Conservation (phyloP, 2,797 vertebrate species). For the Synaphobranchus kaupii region DNA sequence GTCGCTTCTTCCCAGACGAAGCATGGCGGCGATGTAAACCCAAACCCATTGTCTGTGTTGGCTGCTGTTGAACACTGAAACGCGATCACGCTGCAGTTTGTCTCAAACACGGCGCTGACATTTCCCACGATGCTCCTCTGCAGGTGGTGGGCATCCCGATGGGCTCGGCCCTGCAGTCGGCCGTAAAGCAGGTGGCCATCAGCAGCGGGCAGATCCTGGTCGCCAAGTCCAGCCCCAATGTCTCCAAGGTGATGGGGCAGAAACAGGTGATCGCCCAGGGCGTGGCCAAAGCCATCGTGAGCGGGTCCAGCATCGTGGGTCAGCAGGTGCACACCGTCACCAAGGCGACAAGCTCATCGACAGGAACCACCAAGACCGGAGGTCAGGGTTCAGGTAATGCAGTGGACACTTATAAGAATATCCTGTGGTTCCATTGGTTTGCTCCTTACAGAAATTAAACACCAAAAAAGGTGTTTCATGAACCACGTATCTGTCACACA, state of each 20-base stretch:
- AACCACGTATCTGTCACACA: not conserved
- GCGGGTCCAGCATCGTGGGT: constrained; percentile 81
- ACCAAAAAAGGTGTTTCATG: not conserved
- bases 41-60: not conserved
- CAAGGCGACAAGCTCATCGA: constrained; percentile 80
- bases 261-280: constrained; percentile 97
- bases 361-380: constrained; percentile 84
- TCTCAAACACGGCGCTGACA: not conserved
- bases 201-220: constrained; percentile 96
- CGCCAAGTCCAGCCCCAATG: constrained; percentile 86
- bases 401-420: not conserved
- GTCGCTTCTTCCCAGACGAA: not conserved
- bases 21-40: not conserved
- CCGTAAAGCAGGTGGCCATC: constrained; percentile 94
- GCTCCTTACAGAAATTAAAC: not conserved
- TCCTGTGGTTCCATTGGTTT: not conserved
- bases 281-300: constrained; percentile 95
- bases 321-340: constrained; percentile 81
- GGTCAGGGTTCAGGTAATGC: constrained; percentile 79
- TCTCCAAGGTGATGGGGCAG: constrained; percentile 86
- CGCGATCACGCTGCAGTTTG: not conserved
- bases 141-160: constrained; percentile 92
- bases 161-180: constrained; percentile 85
- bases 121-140: constrained; percentile 29
- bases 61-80: not conserved